Evolutionary conservation across 2,888 invertebrate genomes (phyloP).

Genomic region (Thyatira batis): DNA sequence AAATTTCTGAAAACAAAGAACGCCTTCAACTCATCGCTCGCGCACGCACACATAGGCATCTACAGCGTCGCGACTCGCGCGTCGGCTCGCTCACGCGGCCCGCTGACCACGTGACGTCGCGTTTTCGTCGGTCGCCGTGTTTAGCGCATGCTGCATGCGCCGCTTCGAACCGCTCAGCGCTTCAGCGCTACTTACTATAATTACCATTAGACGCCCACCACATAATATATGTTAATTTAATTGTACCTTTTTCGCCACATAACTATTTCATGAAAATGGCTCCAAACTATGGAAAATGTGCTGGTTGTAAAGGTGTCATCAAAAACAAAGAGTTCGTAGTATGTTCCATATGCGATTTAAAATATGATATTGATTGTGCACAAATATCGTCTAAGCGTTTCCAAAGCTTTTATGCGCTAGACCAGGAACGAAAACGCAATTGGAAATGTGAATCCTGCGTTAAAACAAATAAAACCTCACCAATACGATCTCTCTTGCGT

Average conservation of each 20-base stretch:
- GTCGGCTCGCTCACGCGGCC: too few relatives aligned
- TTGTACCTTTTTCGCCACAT: too few relatives aligned
- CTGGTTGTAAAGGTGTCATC: slow-evolving; percentile 1
- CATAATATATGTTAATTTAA: too few relatives aligned
- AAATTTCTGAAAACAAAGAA: too few relatives aligned
- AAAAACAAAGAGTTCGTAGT: slow-evolving; percentile 2
- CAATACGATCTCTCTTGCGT: not conserved
- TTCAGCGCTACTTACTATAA: not conserved
- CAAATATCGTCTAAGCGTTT: slow-evolving; percentile 8
- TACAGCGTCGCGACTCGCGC: too few relatives aligned
- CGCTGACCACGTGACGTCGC: too few relatives aligned
- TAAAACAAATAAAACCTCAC: slow-evolving; percentile 7
- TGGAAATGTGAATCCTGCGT: slow-evolving; percentile 14
- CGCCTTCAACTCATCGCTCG: too few relatives aligned
- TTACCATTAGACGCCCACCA: too few relatives aligned
- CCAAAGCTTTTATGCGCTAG: not conserved
- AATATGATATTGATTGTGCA: slow-evolving; percentile 6
- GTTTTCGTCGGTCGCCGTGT: too few relatives aligned
- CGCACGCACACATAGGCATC: too few relatives aligned
- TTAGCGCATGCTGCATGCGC: too few relatives aligned
- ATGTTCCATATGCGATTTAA: slow-evolving; percentile 2
- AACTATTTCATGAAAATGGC: not conserved
- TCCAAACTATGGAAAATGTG: slow-evolving; percentile 1
- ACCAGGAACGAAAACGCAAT: not conserved
- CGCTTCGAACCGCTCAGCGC: too few relatives aligned